These are phyloP conservation scores for Periparus ater DNA, from an alignment of 2,797 vertebrate species.

Conservation along the genomic window DNA sequence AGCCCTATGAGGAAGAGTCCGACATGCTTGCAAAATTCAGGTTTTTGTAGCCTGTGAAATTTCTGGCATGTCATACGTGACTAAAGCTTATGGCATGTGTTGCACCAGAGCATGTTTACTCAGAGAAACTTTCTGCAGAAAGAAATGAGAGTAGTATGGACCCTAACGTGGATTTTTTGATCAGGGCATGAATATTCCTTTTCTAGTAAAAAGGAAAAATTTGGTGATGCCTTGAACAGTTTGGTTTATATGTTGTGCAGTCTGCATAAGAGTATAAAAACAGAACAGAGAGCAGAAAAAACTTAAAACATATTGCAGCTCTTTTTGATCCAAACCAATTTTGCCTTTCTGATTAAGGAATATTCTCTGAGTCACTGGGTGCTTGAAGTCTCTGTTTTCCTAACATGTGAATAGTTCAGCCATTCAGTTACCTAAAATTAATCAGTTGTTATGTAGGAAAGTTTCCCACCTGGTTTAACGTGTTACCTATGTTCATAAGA, in stretches of 20 bases:
- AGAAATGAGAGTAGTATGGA: background rate
- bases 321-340: background rate
- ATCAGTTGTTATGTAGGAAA: background rate
- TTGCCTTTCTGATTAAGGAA: background rate
- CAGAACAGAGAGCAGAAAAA: background rate
- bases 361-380: fast-evolving
- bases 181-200: background rate
- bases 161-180: background rate
- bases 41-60: background rate
- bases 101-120: background rate
- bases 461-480: background rate
- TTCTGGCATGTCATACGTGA: background rate
- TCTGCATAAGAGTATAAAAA: background rate
- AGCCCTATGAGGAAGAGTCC: background rate
- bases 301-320: background rate
- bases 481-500: fast-evolving
- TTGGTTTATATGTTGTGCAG: background rate
- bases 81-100: background rate
- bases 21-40: background rate
- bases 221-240: background rate
- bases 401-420: background rate
- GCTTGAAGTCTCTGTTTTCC: background rate
- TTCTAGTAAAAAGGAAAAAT: background rate
- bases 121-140: background rate
- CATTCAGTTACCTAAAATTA: background rate